phyloP scores from a whole-genome alignment of 92 coral and sea anemone species.

The Siderastrea siderea region DNA sequence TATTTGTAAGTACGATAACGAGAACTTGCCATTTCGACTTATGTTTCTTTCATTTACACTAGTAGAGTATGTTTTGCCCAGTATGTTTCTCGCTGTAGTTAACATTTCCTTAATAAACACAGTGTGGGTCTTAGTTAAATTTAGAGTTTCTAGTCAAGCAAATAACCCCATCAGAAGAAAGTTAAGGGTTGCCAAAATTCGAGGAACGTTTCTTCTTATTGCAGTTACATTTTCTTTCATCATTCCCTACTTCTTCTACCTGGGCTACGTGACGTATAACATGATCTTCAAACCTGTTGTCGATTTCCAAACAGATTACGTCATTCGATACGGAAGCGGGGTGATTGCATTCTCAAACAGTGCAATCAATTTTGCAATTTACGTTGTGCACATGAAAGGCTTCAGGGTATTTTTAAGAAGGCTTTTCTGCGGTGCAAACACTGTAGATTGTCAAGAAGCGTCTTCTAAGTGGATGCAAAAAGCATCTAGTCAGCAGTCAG shows the following conservation, averaged over 20 bases:
- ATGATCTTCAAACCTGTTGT: background rate
- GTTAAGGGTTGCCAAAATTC: constrained; percentile 5
- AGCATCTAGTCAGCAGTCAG: too few species aligned
- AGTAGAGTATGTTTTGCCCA: background rate
- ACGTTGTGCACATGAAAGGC: background rate
- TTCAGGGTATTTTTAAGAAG: background rate
- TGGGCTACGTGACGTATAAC: constrained; percentile 1
- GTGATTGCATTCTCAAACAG: background rate
- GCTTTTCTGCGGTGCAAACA: background rate
- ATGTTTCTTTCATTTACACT: constrained; percentile 2
- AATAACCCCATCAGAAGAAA: background rate
- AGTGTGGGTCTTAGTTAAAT: constrained; percentile 3
- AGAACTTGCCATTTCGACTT: constrained; percentile 3
- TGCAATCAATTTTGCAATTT: background rate
- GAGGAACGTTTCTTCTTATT: constrained; percentile 6
- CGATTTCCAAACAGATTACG: background rate
- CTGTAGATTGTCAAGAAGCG: too few species aligned
- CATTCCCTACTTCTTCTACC: background rate
- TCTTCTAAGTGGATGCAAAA: too few species aligned
- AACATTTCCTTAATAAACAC: background rate
- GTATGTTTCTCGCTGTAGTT: background rate
- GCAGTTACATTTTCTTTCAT: background rate
- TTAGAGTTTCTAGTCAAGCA: background rate
- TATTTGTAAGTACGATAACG: constrained; percentile 15
- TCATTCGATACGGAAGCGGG: background rate